phyloP scores from a whole-genome alignment of 2,797 vertebrate genomes.

The Champsocephalus esox region DNA sequence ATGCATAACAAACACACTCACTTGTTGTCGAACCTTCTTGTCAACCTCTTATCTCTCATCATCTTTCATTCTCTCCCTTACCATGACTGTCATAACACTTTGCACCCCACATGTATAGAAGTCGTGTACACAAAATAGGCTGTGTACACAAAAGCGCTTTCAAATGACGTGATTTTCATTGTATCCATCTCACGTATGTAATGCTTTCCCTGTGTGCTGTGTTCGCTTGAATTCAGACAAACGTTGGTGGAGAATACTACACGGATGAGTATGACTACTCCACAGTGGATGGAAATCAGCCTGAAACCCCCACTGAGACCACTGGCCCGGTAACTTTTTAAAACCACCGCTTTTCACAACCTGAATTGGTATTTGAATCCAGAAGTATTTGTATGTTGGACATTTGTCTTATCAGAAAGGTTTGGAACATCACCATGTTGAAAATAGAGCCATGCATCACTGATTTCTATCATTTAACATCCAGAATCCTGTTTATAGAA shows the following conservation, averaged over 20 bases:
- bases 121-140: not conserved
- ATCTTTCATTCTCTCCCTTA: not conserved
- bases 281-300: constrained; percentile 85
- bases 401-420: constrained; percentile 8
- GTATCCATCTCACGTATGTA: not conserved
- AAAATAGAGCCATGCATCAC: not conserved
- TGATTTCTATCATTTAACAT: constrained; percentile 19
- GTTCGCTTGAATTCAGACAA: constrained; percentile 68
- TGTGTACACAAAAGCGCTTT: not conserved
- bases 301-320: constrained; percentile 84
- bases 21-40: not conserved
- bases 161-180: not conserved
- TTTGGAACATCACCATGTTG: constrained; percentile 3
- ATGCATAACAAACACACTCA: constrained; percentile 5
- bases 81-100: not conserved
- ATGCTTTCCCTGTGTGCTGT: not conserved
- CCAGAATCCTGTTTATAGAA: constrained; percentile 7
- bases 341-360: not conserved
- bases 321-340: constrained; percentile 86
- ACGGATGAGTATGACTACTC: constrained; percentile 87
- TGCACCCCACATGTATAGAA: not conserved
- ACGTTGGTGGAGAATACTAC: constrained; percentile 87
- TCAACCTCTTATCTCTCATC: not conserved
- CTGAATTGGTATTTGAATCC: constrained; percentile 2
- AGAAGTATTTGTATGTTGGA: not conserved